Percentiles rank a stretch among this genome's conserved stretches.
Evolutionary conservation across 1,140 invertebrate genomes (phyloP).

Genomic region (Panulirus ornatus): DNA sequence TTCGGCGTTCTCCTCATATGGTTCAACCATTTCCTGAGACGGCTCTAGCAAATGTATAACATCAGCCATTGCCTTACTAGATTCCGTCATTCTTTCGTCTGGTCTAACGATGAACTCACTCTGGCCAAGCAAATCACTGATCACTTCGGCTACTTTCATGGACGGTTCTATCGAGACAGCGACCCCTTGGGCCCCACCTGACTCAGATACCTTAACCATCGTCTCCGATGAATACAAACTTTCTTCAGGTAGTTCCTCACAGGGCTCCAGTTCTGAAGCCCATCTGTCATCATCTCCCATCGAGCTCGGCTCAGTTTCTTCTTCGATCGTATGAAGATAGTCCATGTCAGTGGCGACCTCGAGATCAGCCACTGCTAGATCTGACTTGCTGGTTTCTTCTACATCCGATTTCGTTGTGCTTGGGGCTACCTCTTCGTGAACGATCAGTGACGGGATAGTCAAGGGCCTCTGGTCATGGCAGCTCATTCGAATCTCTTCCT

Average conservation of each 20-base stretch:
- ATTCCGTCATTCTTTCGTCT: neutral
- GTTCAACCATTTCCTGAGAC: neutral
- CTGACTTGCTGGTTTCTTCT: neutral
- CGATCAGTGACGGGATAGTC: conserved; percentile 29
- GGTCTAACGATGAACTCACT: neutral
- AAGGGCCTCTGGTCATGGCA: neutral
- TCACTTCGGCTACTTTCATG: neutral
- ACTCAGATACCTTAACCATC: neutral
- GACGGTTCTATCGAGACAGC: neutral
- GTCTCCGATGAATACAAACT: neutral
- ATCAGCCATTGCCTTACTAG: neutral
- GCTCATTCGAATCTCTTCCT: neutral
- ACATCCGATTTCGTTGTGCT: neutral
- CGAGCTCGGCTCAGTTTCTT: conserved; percentile 60
- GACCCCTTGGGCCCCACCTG: neutral
- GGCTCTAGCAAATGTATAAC: neutral
- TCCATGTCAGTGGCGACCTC: conserved; percentile 17
- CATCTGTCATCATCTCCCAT: conserved; percentile 33
- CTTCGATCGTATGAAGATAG: conserved; percentile 58
- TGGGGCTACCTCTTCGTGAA: neutral
- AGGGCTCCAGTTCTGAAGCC: neutral
- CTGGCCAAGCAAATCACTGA: neutral
- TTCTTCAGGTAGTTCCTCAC: conserved; percentile 20
- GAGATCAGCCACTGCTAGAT: neutral
- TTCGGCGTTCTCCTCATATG: neutral